Evolutionary conservation across 2,888 invertebrate genomes (phyloP).

Genomic region (Dorcus hopei): DNA sequence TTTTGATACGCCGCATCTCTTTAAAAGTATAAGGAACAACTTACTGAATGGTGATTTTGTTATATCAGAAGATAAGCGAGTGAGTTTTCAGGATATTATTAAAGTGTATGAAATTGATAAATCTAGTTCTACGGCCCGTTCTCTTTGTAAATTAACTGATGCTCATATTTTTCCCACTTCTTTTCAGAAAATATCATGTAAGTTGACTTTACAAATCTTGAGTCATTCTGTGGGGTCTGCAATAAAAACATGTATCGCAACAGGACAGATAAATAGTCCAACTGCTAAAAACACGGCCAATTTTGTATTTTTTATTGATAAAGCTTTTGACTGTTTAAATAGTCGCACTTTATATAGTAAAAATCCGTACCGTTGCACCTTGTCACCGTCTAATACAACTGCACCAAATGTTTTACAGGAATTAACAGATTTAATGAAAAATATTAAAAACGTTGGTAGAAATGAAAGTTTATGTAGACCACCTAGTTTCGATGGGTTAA

Average conservation of each 20-base stretch:
- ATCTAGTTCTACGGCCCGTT: background rate
- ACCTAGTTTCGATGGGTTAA: too few relatives aligned
- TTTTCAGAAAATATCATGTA: constrained; percentile 5
- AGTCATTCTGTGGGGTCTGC: background rate
- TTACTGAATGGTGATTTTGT: background rate
- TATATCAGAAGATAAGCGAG: background rate
- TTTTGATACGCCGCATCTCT: constrained; percentile 9
- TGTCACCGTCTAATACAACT: too few relatives aligned
- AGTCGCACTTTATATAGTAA: too few relatives aligned
- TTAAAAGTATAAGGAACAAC: constrained; percentile 11
- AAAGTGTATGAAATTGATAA: constrained; percentile 1
- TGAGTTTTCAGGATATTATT: constrained; percentile 5
- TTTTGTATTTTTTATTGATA: too few relatives aligned
- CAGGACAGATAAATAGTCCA: background rate
- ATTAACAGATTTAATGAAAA: too few relatives aligned
- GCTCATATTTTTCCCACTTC: constrained; percentile 1
- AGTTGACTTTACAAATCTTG: constrained; percentile 6
- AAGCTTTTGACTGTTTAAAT: too few relatives aligned
- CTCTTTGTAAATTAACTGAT: constrained; percentile 1
- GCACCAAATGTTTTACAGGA: too few relatives aligned
- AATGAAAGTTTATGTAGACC: too few relatives aligned
- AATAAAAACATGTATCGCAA: background rate
- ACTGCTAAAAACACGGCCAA: too few relatives aligned
- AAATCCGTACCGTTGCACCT: too few relatives aligned
- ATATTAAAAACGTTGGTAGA: too few relatives aligned